Conservation (phyloP, 1,140 invertebrate genomes). For the Micrasema minimum region DNA sequence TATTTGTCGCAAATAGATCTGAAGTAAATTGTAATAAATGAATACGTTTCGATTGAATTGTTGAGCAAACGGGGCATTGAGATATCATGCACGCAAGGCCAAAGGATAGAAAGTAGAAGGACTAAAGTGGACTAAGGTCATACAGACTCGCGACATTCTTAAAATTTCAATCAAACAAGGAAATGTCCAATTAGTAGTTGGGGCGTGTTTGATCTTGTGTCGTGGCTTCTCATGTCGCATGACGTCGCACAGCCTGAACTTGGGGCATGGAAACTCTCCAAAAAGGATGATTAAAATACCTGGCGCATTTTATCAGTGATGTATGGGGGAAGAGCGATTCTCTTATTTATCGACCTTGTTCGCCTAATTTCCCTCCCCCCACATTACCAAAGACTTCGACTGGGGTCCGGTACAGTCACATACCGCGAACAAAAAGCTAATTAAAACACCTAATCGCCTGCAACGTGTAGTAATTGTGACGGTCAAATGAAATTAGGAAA, state of each 20-base stretch:
- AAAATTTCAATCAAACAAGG: constrained; percentile 52
- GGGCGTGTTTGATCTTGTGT: constrained; percentile 48
- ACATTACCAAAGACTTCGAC: too few relatives aligned
- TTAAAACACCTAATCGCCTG: too few relatives aligned
- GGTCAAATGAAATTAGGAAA: too few relatives aligned
- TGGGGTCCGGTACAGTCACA: too few relatives aligned
- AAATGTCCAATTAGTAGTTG: constrained; percentile 50
- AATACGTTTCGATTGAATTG: constrained; percentile 22
- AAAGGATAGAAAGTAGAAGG: background rate
- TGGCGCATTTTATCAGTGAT: constrained; percentile 25
- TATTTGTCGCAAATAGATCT: constrained; percentile 27
- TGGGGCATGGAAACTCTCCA: too few relatives aligned
- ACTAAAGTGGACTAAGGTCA: too few relatives aligned
- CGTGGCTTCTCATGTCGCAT: constrained; percentile 17
- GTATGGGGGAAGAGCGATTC: constrained; percentile 13
- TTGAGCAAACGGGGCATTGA: constrained; percentile 3
- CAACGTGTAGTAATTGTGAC: too few relatives aligned
- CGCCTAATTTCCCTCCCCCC: too few relatives aligned
- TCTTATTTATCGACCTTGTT: constrained; percentile 13
- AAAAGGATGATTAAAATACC: constrained; percentile 13
- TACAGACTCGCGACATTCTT: constrained; percentile 42
- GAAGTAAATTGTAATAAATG: constrained; percentile 34
- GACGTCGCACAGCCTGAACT: background rate
- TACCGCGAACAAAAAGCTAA: too few relatives aligned
- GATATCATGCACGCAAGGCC: background rate